Evolutionary conservation across 1,140 invertebrate genomes (phyloP), one percentile per base, ranked within the genome.

Genomic region (Heliothis subflexa): DNA sequence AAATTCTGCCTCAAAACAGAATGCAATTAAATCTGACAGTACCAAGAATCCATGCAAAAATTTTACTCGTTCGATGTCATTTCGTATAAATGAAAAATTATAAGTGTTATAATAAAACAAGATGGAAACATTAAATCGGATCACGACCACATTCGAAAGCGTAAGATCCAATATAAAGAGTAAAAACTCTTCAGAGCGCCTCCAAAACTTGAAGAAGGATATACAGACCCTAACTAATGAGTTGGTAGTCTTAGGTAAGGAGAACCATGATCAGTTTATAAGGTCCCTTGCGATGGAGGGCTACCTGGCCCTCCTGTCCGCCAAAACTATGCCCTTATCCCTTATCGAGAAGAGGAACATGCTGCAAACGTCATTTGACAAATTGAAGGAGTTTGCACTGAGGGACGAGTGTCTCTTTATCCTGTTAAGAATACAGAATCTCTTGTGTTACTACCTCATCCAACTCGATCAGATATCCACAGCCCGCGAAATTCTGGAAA

Each of bases 381-480:
- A 94, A 83, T 70, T 93, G 0, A 94, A 91, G 57, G 86, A 85
- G 11, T 83, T 81, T 64, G 86, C 86, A 14, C 78, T 90, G 7
- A 76, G 87, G 52, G 86, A 88, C 18, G 91, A 92, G 77, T 92
- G 91, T 45, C 83, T 93, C 7, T 94, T 92, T 59, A 90, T 93
- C 73, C 82, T 89, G 33, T 82, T 94, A 11, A 90, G 90, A 88
- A 88, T 93, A n/a, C 92, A 94, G 78, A 94, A 94, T 78, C 86
- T 94, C n/a, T 79, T 94, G 13, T 92, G 92, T 71, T 94, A 91
- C 72, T 92, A 91, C 73, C 72, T 93, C 1, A 92, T 93, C n/a
- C 91, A 92, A 68, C 76, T 94, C 61, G 89, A 94, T 40, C 82
- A 91, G 50, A 80, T 81, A 11, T 78, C 72, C 40, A 16, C 83